phyloP scores from a whole-genome alignment of 1,140 invertebrate species.

The Lamellibrachia luymesi region DNA sequence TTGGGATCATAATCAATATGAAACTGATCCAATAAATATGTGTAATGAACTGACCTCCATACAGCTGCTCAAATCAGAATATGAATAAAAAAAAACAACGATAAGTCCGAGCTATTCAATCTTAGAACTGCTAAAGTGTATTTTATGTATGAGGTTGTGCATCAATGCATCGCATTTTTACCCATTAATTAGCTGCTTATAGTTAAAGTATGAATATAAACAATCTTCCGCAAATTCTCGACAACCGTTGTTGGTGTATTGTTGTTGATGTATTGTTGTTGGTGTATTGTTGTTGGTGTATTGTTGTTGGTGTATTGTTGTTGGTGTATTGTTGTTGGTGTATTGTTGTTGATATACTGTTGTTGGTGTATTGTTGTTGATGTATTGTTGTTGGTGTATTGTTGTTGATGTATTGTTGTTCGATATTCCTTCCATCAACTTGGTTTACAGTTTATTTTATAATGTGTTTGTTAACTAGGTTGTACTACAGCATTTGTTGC shows the following conservation, averaged over 20 bases:
- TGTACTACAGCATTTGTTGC: not conserved
- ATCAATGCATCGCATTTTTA: not conserved
- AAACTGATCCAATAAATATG: not conserved
- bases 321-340: not conserved
- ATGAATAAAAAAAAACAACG: too few species aligned
- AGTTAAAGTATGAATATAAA: too few species aligned
- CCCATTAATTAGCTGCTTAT: not conserved
- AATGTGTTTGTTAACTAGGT: not conserved
- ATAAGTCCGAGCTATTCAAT: not conserved
- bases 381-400: not conserved
- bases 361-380: not conserved
- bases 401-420: not conserved
- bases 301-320: not conserved
- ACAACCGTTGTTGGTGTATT: not conserved
- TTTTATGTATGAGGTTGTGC: not conserved
- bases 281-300: not conserved
- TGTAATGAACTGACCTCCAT: too few species aligned
- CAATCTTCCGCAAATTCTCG: not conserved
- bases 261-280: not conserved
- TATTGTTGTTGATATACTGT: not conserved
- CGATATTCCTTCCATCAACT: not conserved
- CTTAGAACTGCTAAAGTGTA: not conserved
- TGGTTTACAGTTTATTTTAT: not conserved
- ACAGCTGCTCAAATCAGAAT: too few species aligned
- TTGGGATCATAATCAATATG: too few species aligned